phyloP scores from a whole-genome alignment of 2,113 vertebrate species.

The Stegastes partitus region DNA sequence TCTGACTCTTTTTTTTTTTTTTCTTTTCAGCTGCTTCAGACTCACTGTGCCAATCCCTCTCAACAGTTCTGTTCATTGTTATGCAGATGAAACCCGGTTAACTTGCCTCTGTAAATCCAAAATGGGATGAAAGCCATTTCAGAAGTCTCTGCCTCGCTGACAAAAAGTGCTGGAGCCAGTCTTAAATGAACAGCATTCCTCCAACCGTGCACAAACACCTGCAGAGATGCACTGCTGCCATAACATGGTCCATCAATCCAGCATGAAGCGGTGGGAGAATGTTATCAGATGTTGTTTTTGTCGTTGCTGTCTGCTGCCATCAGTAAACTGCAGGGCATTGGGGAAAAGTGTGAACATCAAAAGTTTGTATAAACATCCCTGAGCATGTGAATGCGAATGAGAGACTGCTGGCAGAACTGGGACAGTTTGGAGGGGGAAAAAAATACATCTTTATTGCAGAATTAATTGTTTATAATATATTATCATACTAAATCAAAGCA shows the following conservation, averaged over 20 bases:
- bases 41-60: constrained; percentile 49
- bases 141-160: constrained; percentile 35
- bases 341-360: constrained; percentile 40
- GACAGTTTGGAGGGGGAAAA: constrained; percentile 17
- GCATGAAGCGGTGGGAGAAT: background rate
- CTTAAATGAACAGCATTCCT: constrained; percentile 35
- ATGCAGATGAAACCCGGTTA: constrained; percentile 76
- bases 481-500: background rate
- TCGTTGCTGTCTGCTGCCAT: constrained; percentile 8
- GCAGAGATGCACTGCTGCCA: background rate
- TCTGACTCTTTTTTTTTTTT: background rate
- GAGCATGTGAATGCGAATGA: constrained; percentile 35
- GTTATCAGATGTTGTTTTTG: constrained; percentile 2
- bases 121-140: constrained; percentile 53
- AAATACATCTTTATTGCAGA: background rate
- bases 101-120: constrained; percentile 59
- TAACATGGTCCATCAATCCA: constrained; percentile 31
- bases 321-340: constrained; percentile 4
- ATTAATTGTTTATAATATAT: constrained; percentile 45
- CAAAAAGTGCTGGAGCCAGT: constrained; percentile 7
- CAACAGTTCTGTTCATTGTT: constrained; percentile 55
- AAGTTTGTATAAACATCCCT: constrained; percentile 28
- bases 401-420: constrained; percentile 57
- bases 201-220: constrained; percentile 3
- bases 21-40: constrained; percentile 16